Base-by-base conservation (phyloP, 2,888 invertebrate genomes). In the Euplagia quadripunctaria region DNA sequence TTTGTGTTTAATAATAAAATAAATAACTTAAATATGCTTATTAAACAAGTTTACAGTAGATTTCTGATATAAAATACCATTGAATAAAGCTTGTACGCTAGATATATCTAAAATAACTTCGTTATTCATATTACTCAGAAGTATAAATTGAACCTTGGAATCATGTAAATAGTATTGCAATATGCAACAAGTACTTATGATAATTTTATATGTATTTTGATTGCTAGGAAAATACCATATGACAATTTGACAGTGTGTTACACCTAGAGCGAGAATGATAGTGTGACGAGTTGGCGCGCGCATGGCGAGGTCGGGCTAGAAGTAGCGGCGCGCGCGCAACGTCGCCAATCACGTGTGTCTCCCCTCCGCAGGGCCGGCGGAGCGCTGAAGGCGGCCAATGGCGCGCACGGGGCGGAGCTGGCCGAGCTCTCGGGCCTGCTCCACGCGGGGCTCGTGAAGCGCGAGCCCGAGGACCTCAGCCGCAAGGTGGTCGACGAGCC, bases 391-490 rank as follows among this genome's bases (percentile, higher is more conserved):
- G 96, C 97, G 91, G 95, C 97, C 96, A 97, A 97, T 96, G 97
- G 97, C 92, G 96, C 97, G 93, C 95, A 94, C 96, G 97, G 93
- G 96, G 97, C 96, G 97, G 97, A 97, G 96, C 97, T 96, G 96
- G 97, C 92, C 93, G 96, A 96, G 90, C 96, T 95, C 91, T 96
- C 95, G 91, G 96, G 96, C 85, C 96, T 97, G 94, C 96, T 97
- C 84, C 96, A 96, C 94, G 96, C 97, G 91, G 97, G 97, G 90
- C 96, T 97, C 91, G 97, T 98, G 92, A 98, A 98, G 96, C 97
- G 98, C 92, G 98, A 98, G 94, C 98, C 98, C 88, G 98, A 98
- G 96, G 98, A 98, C 93, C 96, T 98, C 85, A 98, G 97, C 96
- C 96, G 97, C 92, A 97, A 97, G 96, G 94, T 96, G 93, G 96